Percentiles rank a stretch among this genome's conserved stretches.
These are phyloP conservation scores for Montipora capitata DNA, from an alignment of 92 coral and sea anemone species.

Conservation along the genomic window DNA sequence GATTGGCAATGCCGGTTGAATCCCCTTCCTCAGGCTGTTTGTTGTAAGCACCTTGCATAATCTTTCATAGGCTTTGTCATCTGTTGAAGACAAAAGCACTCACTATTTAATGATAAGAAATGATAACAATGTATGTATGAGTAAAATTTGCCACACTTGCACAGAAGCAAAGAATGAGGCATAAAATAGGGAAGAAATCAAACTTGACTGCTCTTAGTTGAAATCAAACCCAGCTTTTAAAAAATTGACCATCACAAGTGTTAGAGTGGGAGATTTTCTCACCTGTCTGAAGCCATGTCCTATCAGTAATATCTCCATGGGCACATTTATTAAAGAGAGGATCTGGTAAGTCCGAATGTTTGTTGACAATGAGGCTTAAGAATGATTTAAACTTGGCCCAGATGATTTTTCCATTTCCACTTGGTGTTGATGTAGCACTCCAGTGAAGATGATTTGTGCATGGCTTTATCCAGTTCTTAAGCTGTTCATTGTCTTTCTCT, in stretches of 20 bases:
- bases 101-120: background rate
- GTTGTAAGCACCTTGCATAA: conserved; percentile 8
- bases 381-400: too few relatives aligned
- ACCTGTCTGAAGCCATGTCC: conserved; percentile 43
- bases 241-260: background rate
- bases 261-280: background rate
- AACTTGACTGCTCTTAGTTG: too few relatives aligned
- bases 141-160: background rate
- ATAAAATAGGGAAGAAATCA: conserved; percentile 2
- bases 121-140: background rate
- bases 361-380: conserved; percentile 19
- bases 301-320: conserved; percentile 31
- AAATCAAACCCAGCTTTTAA: background rate
- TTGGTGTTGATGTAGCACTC: conserved; percentile 37
- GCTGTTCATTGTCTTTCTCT: conserved; percentile 25
- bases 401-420: conserved; percentile 24
- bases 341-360: conserved; percentile 18
- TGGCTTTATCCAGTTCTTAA: conserved; percentile 40
- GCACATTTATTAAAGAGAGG: background rate
- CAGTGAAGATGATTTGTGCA: conserved; percentile 30
- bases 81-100: conserved; percentile 3
- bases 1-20: conserved; percentile 3
- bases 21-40: conserved; percentile 1
- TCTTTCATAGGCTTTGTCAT: conserved; percentile 1
- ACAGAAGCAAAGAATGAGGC: background rate